Evolutionary conservation across 2,797 vertebrate genomes (phyloP).

Genomic region (Loriculus beryllinus): DNA sequence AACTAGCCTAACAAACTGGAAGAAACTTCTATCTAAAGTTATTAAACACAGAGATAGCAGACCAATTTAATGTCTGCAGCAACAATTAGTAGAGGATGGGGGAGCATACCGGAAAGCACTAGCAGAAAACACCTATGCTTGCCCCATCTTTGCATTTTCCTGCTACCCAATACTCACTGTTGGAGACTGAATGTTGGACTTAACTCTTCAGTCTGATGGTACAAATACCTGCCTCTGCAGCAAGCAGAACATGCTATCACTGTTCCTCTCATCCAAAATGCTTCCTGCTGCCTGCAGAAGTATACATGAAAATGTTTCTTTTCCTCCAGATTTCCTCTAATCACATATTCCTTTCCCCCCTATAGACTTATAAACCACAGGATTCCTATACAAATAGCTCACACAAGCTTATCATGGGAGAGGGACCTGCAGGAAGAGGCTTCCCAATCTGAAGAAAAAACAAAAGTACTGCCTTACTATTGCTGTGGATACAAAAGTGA

Average conservation of each 20-base stretch:
- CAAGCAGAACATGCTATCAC: not conserved
- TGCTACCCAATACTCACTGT: not conserved
- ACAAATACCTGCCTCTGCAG: not conserved
- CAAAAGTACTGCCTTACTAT: not conserved
- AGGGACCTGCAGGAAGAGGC: not conserved
- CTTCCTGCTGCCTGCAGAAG: not conserved
- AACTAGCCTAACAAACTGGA: not conserved
- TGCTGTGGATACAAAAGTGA: not conserved
- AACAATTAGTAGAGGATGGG: not conserved
- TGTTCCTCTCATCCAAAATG: not conserved
- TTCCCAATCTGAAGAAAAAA: not conserved
- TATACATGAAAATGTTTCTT: not conserved
- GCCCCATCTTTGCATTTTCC: not conserved
- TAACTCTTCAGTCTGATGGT: not conserved
- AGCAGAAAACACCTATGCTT: not conserved
- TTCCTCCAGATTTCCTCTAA: not conserved
- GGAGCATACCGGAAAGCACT: not conserved
- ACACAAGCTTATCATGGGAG: not conserved
- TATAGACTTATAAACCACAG: not conserved
- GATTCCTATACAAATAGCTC: not conserved
- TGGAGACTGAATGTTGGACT: not conserved
- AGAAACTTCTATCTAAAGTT: not conserved
- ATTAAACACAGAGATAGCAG: not conserved
- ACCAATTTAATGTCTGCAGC: not conserved
- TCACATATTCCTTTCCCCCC: not conserved